Percentiles rank a stretch among this genome's conserved stretches.
phyloP scores from a whole-genome alignment of 2,113 vertebrate species.

The Psophia crepitans region DNA sequence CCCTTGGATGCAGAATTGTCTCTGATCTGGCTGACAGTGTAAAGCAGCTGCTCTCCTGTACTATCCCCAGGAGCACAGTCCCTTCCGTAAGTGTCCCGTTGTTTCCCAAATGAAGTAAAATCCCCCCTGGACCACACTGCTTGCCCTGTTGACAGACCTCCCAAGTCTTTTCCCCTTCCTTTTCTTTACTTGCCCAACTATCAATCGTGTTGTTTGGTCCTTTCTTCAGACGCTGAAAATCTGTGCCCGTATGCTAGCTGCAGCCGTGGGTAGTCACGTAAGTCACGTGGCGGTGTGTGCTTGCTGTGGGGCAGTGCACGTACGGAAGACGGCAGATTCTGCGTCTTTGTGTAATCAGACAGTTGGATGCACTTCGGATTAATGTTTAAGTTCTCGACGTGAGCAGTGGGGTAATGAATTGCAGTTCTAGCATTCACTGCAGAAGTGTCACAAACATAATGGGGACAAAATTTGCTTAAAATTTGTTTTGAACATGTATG shows the following conservation, averaged over 20 bases:
- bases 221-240: neutral
- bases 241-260: neutral
- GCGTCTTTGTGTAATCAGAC: neutral
- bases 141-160: conserved; percentile 43
- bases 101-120: conserved; percentile 41
- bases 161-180: neutral
- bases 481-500: conserved; percentile 8
- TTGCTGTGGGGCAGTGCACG: neutral
- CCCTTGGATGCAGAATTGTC: conserved; percentile 3
- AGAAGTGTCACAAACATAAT: neutral
- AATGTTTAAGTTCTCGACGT: neutral
- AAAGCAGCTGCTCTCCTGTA: conserved; percentile 58
- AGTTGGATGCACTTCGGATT: neutral
- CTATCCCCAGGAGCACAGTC: conserved; percentile 36
- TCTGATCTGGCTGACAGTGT: conserved; percentile 45
- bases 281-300: neutral
- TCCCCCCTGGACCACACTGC: conserved; percentile 30
- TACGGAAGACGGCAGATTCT: neutral
- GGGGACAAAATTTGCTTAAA: conserved; percentile 40
- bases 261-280: neutral
- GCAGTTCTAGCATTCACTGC: neutral
- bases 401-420: conserved; percentile 11
- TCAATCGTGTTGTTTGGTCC: neutral
- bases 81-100: conserved; percentile 2
- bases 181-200: neutral